Evolutionary conservation across 35 echinoderm and acorn worm genomes (phyloP).

Genomic region (Ophioderma brevispina): DNA sequence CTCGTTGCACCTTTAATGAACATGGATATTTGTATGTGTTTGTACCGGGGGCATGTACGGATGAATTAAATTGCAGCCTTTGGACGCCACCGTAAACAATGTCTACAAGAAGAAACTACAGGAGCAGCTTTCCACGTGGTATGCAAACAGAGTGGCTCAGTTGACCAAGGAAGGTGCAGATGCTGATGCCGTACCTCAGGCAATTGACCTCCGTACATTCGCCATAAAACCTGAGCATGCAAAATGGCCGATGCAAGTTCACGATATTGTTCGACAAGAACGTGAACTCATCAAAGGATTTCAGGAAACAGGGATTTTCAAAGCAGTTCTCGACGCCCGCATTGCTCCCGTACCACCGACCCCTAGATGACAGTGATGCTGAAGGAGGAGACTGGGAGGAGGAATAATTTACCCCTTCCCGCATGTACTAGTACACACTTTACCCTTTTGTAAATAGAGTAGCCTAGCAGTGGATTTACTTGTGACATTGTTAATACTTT

Average conservation of each 20-base stretch:
- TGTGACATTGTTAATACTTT: too few species aligned
- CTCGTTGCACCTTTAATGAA: too few species aligned
- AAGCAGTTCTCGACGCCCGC: slow-evolving; percentile 22
- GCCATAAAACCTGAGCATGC: slow-evolving; percentile 42
- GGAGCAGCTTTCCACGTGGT: too few species aligned
- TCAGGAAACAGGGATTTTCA: slow-evolving; percentile 21
- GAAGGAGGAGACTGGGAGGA: not conserved
- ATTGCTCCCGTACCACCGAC: slow-evolving; percentile 1
- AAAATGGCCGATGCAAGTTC: slow-evolving; percentile 21
- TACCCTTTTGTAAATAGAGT: too few species aligned
- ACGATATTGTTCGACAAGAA: slow-evolving; percentile 10
- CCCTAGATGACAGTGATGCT: slow-evolving; percentile 29
- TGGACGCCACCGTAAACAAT: slow-evolving; percentile 18
- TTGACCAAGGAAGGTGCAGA: not conserved
- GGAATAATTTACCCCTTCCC: too few species aligned
- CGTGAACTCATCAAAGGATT: slow-evolving; percentile 28
- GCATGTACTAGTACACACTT: too few species aligned
- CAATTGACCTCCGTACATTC: slow-evolving; percentile 34
- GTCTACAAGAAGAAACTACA: slow-evolving; percentile 12
- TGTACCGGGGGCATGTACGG: slow-evolving; percentile 16
- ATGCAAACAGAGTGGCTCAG: not conserved
- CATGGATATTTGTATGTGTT: not conserved
- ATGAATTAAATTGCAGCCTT: slow-evolving; percentile 12
- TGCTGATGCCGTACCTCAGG: not conserved
- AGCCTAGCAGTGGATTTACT: too few species aligned